phyloP scores from a whole-genome alignment of 2,113 vertebrate species.

The Chinchilla lanigera region DNA sequence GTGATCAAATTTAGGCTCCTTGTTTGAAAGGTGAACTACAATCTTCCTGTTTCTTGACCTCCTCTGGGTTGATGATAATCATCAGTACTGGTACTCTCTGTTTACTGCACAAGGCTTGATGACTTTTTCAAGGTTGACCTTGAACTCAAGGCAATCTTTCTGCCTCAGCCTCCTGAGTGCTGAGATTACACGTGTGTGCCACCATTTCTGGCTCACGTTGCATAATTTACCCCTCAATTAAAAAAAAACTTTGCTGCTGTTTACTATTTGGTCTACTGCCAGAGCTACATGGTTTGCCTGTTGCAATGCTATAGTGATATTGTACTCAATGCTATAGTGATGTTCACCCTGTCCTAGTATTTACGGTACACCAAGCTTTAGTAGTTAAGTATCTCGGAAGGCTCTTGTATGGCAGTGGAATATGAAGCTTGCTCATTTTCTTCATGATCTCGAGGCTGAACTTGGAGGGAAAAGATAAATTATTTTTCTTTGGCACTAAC shows the following conservation, averaged over 20 bases:
- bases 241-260: neutral
- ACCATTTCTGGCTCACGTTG: neutral
- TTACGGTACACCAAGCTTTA: constrained; percentile 76
- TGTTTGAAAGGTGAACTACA: constrained; percentile 75
- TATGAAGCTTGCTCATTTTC: constrained; percentile 82
- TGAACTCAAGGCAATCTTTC: neutral
- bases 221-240: neutral
- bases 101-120: constrained; percentile 73
- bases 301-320: constrained; percentile 33
- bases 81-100: constrained; percentile 63
- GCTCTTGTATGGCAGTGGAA: constrained; percentile 38
- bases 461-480: neutral
- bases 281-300: neutral
- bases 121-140: constrained; percentile 72
- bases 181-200: neutral
- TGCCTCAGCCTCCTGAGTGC: neutral
- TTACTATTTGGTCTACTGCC: neutral
- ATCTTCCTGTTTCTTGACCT: constrained; percentile 66
- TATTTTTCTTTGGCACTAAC: constrained; percentile 17
- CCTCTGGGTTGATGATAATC: constrained; percentile 73
- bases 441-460: neutral
- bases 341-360: constrained; percentile 59
- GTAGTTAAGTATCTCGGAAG: constrained; percentile 78
- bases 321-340: constrained; percentile 56
- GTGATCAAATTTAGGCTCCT: constrained; percentile 74